Base-by-base conservation (phyloP, 2,797 vertebrate genomes). In the Dryobates pubescens region DNA sequence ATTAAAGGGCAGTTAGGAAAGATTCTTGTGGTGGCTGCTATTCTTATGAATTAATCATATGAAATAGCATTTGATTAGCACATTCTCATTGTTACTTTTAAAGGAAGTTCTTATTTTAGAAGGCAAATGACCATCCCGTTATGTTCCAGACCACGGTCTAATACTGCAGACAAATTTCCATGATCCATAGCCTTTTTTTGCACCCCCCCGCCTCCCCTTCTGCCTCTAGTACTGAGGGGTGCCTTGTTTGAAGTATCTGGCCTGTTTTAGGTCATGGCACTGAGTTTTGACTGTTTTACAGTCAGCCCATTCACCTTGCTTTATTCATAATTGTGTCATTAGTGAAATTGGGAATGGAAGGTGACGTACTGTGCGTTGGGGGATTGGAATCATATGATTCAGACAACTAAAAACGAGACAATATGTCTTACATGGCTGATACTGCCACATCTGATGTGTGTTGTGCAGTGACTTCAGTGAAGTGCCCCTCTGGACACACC, bases 401-500 rank as follows among this genome's bases (percentile, higher is more conserved):
- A 90, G 32, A 0, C 41, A 79, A 94, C 73, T 72, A 85, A 83
- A 64, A 86, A 54, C 54, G 57, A 95, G 79, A 88, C 88, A 92
- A 45, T 82, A 51, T 2, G 20, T 90, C 91, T 90, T 86, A 93
- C 82, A 24, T 17, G 82, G 92, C 43, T 6, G 7, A 32, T 91
- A 67, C 96, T 95, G 90, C 96, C 91, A 93, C 96, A 97, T 96
- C 96, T 88, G 90, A 64, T 19, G 74, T 54, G 72, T 23, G 71
- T 47, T 81, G 78, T 49, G n/a, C 87, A 36, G 59, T 62, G 93
- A 88, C 94, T 94, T 83, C 92, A 95, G 88, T 68, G 78, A 73
- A 79, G 76, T 64, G 80, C 77, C 94, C 88, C 86, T 86, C 79
- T 73, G 59, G 93, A 85, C 88, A 34, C 58, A 23, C 87, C 90